Percentiles rank a stretch among this genome's conserved stretches.
These are phyloP conservation scores for Drosophila lutescens DNA, from an alignment of 2,888 invertebrate species.

Conservation along the genomic window DNA sequence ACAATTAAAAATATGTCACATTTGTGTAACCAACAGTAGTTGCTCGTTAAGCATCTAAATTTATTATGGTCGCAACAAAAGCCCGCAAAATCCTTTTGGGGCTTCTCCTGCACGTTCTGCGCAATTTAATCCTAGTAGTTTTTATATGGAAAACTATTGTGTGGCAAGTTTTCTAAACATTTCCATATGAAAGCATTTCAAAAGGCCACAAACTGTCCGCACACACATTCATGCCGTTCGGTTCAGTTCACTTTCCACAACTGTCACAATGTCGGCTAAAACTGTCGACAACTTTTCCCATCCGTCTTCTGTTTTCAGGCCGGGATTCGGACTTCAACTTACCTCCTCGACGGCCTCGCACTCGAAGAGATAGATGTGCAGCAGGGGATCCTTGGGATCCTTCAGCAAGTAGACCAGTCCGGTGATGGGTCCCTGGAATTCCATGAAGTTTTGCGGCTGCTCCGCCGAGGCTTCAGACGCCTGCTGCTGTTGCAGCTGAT, in stretches of 20 bases:
- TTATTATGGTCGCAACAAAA: constrained; percentile 23
- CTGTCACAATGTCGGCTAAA: constrained; percentile 38
- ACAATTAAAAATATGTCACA: constrained; percentile 4
- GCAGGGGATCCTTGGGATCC: constrained; percentile 89
- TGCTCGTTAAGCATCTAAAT: constrained; percentile 28
- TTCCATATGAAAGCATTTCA: constrained; percentile 58
- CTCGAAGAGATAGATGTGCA: constrained; percentile 90
- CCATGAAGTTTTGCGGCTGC: constrained; percentile 82
- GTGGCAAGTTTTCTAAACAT: constrained; percentile 51
- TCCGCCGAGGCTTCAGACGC: constrained; percentile 55
- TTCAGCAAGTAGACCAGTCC: constrained; percentile 90
- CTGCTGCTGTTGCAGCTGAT: constrained; percentile 65
- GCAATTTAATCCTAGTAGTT: constrained; percentile 36
- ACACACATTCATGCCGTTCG: constrained; percentile 14
- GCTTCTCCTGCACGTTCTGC: constrained; percentile 28
- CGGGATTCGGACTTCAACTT: constrained; percentile 82
- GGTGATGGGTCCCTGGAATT: constrained; percentile 86
- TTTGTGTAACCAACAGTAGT: constrained; percentile 1
- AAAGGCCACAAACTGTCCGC: constrained; percentile 44
- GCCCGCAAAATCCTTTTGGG: constrained; percentile 19
- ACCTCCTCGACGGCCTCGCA: constrained; percentile 89
- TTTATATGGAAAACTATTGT: constrained; percentile 48
- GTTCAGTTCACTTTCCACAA: constrained; percentile 22
- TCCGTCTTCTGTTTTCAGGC: constrained; percentile 38
- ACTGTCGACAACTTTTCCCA: constrained; percentile 48